Percentiles rank a stretch among this genome's conserved stretches.
Evolutionary conservation across 2,797 vertebrate genomes (phyloP).

Genomic region (Uromys caudimaculatus): DNA sequence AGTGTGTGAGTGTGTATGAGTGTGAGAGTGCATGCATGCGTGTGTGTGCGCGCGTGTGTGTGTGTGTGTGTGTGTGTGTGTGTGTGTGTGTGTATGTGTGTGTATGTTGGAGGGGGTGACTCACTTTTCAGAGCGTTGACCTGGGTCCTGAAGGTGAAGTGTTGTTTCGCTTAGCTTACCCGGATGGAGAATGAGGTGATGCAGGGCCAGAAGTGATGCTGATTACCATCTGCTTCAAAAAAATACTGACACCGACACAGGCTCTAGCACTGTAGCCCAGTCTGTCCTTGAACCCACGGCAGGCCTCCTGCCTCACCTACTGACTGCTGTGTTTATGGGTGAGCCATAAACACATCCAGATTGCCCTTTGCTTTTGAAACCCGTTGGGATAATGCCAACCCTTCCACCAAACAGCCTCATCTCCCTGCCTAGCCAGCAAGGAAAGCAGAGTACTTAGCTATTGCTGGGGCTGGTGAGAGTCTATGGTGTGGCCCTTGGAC

Average conservation of each 20-base stretch:
- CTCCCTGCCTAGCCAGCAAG: background rate
- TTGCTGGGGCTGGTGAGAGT: background rate
- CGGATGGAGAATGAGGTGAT: background rate
- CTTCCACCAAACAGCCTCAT: background rate
- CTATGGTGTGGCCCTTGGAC: background rate
- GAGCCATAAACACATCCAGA: background rate
- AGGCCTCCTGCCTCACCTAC: background rate
- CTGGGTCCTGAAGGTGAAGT: background rate
- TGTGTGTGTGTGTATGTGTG: background rate
- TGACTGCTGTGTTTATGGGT: background rate
- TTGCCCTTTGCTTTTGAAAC: conserved; percentile 44
- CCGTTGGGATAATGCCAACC: background rate
- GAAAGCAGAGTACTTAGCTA: background rate
- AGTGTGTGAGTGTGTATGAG: no score
- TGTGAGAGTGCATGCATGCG: no score
- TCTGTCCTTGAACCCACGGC: background rate
- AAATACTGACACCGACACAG: no score
- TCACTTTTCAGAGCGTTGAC: background rate
- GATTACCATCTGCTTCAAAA: background rate
- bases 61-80: background rate
- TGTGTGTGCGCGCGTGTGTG: no score
- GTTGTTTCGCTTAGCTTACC: background rate
- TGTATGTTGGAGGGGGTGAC: background rate
- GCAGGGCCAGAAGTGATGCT: background rate
- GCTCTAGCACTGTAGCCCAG: background rate